These are phyloP conservation scores for Plectus sambesii DNA, from an alignment of 1,140 invertebrate genomes.

Conservation along the genomic window DNA sequence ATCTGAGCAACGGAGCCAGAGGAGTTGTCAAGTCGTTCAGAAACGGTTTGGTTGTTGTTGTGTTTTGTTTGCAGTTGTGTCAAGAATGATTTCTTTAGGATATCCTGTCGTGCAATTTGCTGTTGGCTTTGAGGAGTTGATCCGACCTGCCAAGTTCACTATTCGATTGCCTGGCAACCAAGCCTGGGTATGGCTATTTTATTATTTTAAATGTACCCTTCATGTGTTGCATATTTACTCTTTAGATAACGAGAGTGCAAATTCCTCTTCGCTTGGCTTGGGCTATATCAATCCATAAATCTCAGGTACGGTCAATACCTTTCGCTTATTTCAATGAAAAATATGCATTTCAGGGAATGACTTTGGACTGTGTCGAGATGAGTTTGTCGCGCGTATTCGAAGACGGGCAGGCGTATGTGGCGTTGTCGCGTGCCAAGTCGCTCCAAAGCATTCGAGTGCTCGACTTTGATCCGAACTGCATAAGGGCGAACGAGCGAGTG, in stretches of 20 bases:
- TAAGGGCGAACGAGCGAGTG: slow-evolving; percentile 75
- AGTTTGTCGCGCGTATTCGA: slow-evolving; percentile 77
- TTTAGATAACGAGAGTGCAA: slow-evolving; percentile 63
- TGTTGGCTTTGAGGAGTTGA: slow-evolving; percentile 61
- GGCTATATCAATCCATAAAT: slow-evolving; percentile 95
- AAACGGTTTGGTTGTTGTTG: slow-evolving; percentile 64
- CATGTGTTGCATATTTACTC: no score
- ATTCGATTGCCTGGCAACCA: slow-evolving; percentile 60
- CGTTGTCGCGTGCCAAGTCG: slow-evolving; percentile 75
- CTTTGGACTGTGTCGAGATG: slow-evolving; percentile 87
- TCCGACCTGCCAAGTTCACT: slow-evolving; percentile 68
- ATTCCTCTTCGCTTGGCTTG: slow-evolving; percentile 80
- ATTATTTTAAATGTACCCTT: no score
- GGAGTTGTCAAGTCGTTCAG: slow-evolving; percentile 71
- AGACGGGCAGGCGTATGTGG: slow-evolving; percentile 88
- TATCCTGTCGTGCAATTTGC: slow-evolving; percentile 65
- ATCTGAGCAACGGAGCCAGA: slow-evolving; percentile 80
- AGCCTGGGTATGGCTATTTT: slow-evolving; percentile 52
- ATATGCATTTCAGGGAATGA: slow-evolving; percentile 58
- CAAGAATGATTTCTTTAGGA: slow-evolving; percentile 49
- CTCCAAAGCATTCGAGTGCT: slow-evolving; percentile 69
- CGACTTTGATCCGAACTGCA: slow-evolving; percentile 71
- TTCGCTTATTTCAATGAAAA: slow-evolving; percentile 5
- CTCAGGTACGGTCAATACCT: slow-evolving; percentile 50
- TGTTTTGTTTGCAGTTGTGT: slow-evolving; percentile 52